Evolutionary conservation across 2,113 vertebrate genomes (phyloP), one percentile per base, ranked within the genome.

Genomic region (Brachypteracias leptosomus): DNA sequence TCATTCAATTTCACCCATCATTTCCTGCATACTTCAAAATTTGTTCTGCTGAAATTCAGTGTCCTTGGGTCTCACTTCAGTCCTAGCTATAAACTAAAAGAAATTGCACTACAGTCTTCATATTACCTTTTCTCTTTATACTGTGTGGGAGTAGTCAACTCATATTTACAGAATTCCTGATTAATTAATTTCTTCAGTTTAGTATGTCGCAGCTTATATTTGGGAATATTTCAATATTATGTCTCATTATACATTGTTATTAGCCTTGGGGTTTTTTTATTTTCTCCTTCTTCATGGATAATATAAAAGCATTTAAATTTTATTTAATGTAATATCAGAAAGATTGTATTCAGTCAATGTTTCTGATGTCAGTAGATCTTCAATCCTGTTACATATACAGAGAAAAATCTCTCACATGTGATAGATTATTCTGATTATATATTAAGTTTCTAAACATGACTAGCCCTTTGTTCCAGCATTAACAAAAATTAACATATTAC

Each of bases 1-100:
- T 96, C 73, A 79, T 93, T 95, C 68, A 61, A 94, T 97, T 97
- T 96, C 94, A 97, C 61, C 92, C 89, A 93, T 90, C 90, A 90
- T 95, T 96, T 96, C 75, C 72, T 58, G 15, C 72, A 84, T 63
- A 67, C 16, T 95, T 92, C 54, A 94, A 91, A 95, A 76, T 92
- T 87, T 93, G 28, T 94, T 94, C 87, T 91, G 78, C 79, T 91
- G 90, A 88, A 93, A 91, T 88, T 90, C 61, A 78, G 25, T 51
- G 24, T 88, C 40, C 52, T 86, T 51, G 75, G 36, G 57, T 86
- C 65, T 93, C 47, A 75, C 25, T 92, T 89, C 46, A 81, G 33
- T 82, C 46, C 33, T 71, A 81, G 19, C 46, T 70, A 71, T 61
- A 94, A 92, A 89, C 55, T 38, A 61, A 33, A 85, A 68, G 14